Evolutionary conservation across 1,140 invertebrate genomes (phyloP), one percentile per base, ranked within the genome.

Genomic region (Drosophila yakuba): DNA sequence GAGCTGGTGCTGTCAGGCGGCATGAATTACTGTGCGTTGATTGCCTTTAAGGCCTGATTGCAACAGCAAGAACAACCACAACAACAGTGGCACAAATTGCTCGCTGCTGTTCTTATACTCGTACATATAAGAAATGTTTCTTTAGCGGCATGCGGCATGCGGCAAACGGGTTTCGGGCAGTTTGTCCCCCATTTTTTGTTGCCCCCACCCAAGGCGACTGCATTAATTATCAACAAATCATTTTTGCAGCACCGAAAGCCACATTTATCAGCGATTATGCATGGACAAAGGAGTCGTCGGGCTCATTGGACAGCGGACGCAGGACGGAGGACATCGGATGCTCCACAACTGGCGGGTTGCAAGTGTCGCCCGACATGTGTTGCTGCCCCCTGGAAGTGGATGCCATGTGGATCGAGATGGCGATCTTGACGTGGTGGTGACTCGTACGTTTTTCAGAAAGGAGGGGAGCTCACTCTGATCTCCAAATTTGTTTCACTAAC

Each of bases 221-320:
- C 78, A 89, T 89, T 89, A 89, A 89, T 89, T 89, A 89, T 89
- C 84, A 89, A 89, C 84, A 89, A 89, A 89, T 89, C 84, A 89
- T 89, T 89, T 89, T 89, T 78, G 80, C 78, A 74, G 84, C 84
- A 71, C 63, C 75, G 84, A 89, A 88, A 82, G 83, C 56, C 68
- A 62, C 84, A 89, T 88, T 88, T 88, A 88, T 88, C 84, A 88
- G 80, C 80, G 84, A 88, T 88, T 88, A 88, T 88, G 84, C 84
- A 88, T 79, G 81, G 62, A 57, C 59, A 58, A 62, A 57, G 36
- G 55, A 39, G 36, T 44, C 67, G 54, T 39, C 67, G 48, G 36
- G 11, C 50, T 69, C 66, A 55, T 45, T 62, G 60, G 55, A 62
- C 60, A 20, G 14, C 25, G 35, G 28, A 28, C 20, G 10, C 38